Conservation (phyloP, 2,888 invertebrate genomes). For the Agonopterix alstromeriana region DNA sequence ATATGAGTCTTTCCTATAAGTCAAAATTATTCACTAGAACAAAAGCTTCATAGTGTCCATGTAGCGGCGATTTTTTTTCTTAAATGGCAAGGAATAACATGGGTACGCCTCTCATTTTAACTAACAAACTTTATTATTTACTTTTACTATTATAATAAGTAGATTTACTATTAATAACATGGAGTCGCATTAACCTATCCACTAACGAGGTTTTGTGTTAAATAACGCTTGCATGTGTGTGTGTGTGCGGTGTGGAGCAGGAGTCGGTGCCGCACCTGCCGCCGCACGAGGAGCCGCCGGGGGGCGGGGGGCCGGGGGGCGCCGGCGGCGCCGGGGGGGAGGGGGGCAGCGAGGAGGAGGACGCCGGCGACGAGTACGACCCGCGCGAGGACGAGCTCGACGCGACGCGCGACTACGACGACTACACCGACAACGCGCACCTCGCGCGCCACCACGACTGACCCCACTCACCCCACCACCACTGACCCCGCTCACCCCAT, state of each 20-base stretch:
- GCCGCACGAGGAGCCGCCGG: slow-evolving; percentile 26
- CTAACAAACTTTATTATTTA: no score
- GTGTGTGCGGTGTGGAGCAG: slow-evolving; percentile 18
- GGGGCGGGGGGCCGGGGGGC: slow-evolving; percentile 19
- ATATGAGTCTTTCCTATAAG: no score
- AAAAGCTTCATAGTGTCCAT: no score
- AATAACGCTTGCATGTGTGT: slow-evolving; percentile 4
- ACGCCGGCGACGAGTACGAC: slow-evolving; percentile 42
- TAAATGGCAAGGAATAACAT: no score
- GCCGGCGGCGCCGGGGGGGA: slow-evolving; percentile 22
- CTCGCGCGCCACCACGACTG: slow-evolving; percentile 51
- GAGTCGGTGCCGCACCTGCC: slow-evolving; percentile 33
- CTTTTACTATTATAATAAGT: no score
- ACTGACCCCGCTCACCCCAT: no score
- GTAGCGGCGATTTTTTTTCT: no score
- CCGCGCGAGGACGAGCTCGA: slow-evolving; percentile 49
- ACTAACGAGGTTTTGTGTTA: slow-evolving; percentile 2
- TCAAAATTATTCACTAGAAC: no score
- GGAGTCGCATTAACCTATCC: no score
- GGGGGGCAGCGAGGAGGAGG: slow-evolving; percentile 29
- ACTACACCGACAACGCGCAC: slow-evolving; percentile 65
- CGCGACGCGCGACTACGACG: slow-evolving; percentile 58
- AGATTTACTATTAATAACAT: no score
- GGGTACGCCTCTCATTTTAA: no score
- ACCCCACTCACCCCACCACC: slow-evolving; percentile 9